Evolutionary conservation across 1,140 invertebrate genomes (phyloP).

Genomic region (Heliconius hewitsoni): DNA sequence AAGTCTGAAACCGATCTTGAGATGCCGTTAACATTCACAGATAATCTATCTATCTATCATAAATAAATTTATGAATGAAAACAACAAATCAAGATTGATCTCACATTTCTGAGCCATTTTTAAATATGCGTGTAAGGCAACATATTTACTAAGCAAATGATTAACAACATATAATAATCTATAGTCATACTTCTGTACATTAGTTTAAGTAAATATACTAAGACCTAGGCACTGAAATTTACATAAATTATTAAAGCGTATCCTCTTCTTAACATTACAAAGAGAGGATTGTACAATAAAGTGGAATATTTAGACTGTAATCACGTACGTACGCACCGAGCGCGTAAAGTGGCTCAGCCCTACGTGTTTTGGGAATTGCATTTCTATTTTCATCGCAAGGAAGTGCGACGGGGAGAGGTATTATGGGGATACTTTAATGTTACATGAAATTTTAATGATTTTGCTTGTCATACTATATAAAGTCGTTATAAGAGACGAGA

Average conservation of each 20-base stretch:
- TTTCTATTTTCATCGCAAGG: slow-evolving; percentile 51
- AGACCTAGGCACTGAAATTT: background rate
- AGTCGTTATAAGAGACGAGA: background rate
- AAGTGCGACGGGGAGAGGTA: slow-evolving; percentile 17
- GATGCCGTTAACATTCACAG: no score
- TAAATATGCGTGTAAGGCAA: no score
- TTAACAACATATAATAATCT: no score
- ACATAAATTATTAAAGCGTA: slow-evolving; percentile 70
- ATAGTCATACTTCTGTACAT: background rate
- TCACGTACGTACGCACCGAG: slow-evolving; percentile 68
- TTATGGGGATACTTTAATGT: slow-evolving; percentile 14
- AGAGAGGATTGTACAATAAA: slow-evolving; percentile 72
- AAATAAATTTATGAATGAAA: no score
- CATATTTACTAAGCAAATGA: no score
- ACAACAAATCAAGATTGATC: no score
- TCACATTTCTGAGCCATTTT: no score
- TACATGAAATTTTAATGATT: slow-evolving; percentile 3
- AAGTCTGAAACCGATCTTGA: no score
- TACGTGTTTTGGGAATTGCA: slow-evolving; percentile 46
- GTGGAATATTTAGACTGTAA: slow-evolving; percentile 74
- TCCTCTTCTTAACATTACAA: slow-evolving; percentile 64
- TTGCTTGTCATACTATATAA: background rate
- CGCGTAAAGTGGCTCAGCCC: slow-evolving; percentile 48
- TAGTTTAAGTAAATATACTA: background rate
- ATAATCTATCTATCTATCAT: no score